A percentile compares a stretch with the other conserved stretches of the same genome.
These are phyloP conservation scores for Bombylius major DNA, from an alignment of 2,888 invertebrate genomes.

Conservation along the genomic window DNA sequence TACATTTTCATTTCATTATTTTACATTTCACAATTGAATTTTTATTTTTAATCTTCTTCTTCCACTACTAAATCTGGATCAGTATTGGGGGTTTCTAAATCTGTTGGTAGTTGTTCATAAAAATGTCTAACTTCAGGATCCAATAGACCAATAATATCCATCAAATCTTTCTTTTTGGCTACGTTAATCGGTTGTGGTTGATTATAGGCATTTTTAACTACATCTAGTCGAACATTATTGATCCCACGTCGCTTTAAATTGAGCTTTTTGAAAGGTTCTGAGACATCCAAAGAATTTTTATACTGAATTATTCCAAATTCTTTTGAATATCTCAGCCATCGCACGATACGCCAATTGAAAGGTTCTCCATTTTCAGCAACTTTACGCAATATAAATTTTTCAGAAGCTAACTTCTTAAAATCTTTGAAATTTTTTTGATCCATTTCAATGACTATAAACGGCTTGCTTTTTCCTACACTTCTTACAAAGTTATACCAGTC, in stretches of 20 bases:
- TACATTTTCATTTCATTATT: no score
- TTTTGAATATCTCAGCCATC: not conserved
- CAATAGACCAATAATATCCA: not conserved
- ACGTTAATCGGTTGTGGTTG: not conserved
- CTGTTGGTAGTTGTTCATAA: no score
- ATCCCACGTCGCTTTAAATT: not conserved
- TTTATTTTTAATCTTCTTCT: no score
- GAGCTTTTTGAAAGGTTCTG: not conserved
- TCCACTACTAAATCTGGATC: no score
- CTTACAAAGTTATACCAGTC: not conserved
- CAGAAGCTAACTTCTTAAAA: not conserved
- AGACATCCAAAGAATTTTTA: not conserved
- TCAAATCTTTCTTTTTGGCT: not conserved
- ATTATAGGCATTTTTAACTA: not conserved
- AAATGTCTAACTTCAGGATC: no score
- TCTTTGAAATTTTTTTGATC: not conserved
- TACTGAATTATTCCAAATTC: not conserved
- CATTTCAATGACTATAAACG: not conserved
- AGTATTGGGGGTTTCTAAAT: no score
- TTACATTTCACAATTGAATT: no score
- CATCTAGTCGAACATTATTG: not conserved
- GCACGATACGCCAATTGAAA: not conserved
- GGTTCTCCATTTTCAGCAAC: not conserved
- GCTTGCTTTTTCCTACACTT: not conserved
- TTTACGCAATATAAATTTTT: not conserved